phyloP scores from a whole-genome alignment of 2,113 vertebrate genomes.

The Podarcis raffonei region DNA sequence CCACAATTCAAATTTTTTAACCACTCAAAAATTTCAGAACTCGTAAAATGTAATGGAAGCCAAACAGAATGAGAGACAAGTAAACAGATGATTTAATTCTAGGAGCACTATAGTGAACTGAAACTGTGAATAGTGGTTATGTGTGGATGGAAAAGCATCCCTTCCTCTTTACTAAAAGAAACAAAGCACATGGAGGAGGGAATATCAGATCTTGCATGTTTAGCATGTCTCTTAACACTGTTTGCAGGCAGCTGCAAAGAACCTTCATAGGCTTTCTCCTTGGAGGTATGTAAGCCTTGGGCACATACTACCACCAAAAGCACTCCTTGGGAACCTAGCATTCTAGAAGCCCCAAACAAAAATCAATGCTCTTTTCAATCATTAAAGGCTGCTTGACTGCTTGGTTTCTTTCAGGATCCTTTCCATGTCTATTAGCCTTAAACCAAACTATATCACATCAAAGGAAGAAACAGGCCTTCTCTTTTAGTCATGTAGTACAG shows the following conservation, averaged over 20 bases:
- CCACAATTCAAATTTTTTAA: neutral
- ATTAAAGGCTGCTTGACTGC: neutral
- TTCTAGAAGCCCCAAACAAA: neutral
- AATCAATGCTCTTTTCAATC: conserved; percentile 3
- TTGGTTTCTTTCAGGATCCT: neutral
- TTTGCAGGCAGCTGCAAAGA: neutral
- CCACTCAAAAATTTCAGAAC: neutral
- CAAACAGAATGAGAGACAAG: neutral
- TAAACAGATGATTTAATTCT: neutral
- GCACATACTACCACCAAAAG: neutral
- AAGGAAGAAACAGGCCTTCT: neutral
- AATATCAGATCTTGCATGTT: neutral
- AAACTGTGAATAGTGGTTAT: neutral
- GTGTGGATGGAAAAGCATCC: neutral
- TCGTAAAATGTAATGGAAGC: neutral
- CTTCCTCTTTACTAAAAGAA: neutral
- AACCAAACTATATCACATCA: neutral
- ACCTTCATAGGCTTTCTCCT: neutral
- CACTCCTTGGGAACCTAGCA: neutral
- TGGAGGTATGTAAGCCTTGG: neutral
- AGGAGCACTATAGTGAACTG: neutral
- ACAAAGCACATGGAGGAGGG: neutral
- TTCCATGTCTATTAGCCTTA: neutral
- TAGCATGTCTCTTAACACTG: neutral
- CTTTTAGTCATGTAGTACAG: neutral